Percentiles rank a stretch among this genome's conserved stretches.
phyloP scores from a whole-genome alignment of 2,888 invertebrate species.

The Esperia sulphurella region DNA sequence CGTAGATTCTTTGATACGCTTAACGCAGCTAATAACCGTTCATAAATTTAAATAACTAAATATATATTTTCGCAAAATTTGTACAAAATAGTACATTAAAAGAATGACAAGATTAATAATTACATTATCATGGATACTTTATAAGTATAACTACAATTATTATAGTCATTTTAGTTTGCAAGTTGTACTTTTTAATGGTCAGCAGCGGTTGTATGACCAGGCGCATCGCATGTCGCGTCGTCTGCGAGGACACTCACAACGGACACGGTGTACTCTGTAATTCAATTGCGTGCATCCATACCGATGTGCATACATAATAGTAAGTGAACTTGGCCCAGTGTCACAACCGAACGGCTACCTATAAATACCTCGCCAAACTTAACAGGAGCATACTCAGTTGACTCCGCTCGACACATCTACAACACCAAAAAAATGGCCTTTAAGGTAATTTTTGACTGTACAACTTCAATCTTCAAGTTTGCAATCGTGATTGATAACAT shows the following conservation, averaged over 20 bases:
- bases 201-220: no score
- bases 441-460: slow-evolving; percentile 54
- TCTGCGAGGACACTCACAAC: slow-evolving; percentile 10
- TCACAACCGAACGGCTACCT: slow-evolving; percentile 53
- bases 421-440: slow-evolving; percentile 62
- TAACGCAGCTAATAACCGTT: neutral
- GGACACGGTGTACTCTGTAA: slow-evolving; percentile 1
- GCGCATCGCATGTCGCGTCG: neutral
- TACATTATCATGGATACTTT: no score
- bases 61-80: no score
- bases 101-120: no score
- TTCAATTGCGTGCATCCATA: slow-evolving; percentile 11
- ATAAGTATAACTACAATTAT: no score
- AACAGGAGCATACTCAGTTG: slow-evolving; percentile 62
- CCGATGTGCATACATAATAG: slow-evolving; percentile 13
- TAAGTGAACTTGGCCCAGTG: slow-evolving; percentile 25
- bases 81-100: no score
- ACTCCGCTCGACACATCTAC: slow-evolving; percentile 49
- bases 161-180: neutral
- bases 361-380: slow-evolving; percentile 58
- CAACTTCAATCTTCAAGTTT: neutral
- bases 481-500: no score
- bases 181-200: neutral
- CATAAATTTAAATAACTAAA: no score
- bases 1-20: neutral